Evolutionary conservation across 2,113 vertebrate genomes (phyloP).

Genomic region (Neodontobutis hainanensis): DNA sequence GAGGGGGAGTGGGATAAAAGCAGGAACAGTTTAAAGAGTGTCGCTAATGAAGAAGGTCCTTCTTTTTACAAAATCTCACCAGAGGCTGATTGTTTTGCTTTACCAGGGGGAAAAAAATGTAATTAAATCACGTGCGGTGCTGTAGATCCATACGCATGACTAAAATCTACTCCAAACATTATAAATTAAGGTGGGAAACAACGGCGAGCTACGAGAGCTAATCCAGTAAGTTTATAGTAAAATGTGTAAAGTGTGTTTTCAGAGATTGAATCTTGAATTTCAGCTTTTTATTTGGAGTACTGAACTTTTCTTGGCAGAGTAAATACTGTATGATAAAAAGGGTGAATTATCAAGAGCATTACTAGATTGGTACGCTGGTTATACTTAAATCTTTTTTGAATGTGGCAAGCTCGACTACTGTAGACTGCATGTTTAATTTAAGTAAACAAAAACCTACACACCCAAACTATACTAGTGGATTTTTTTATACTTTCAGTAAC

Average conservation of each 20-base stretch:
- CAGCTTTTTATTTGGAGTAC: not conserved
- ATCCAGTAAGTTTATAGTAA: not conserved
- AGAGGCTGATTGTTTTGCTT: conserved; percentile 45
- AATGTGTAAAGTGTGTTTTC: not conserved
- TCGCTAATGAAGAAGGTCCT: conserved; percentile 50
- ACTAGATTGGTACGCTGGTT: no score
- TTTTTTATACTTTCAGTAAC: no score
- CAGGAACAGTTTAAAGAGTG: conserved; percentile 52
- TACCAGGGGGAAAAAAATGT: conserved; percentile 8
- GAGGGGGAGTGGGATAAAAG: conserved; percentile 10
- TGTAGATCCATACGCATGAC: conserved; percentile 7
- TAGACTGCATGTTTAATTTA: no score
- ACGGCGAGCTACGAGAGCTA: not conserved
- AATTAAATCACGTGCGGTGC: conserved; percentile 48
- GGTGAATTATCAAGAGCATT: no score
- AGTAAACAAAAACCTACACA: no score
- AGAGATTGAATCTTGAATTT: not conserved
- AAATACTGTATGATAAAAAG: no score
- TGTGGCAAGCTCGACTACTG: no score
- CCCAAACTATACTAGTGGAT: no score
- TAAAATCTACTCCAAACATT: conserved; percentile 6
- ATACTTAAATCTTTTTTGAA: no score
- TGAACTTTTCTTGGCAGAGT: no score
- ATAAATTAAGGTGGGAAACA: not conserved
- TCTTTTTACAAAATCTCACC: conserved; percentile 32